Base-by-base conservation (phyloP, 1,140 invertebrate genomes). In the Chironomus striatipennis region DNA sequence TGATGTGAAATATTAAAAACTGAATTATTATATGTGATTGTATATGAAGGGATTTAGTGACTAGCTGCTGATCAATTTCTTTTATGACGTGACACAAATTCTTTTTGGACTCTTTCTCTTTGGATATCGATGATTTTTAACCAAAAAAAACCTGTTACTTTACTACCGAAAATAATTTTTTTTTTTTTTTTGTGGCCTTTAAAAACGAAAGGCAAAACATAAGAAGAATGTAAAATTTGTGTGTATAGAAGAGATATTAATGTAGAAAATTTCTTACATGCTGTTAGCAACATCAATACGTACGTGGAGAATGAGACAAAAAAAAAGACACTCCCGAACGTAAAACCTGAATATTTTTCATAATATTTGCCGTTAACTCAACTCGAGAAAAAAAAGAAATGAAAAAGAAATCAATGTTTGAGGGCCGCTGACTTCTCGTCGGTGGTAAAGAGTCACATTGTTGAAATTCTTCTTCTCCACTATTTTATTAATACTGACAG, bases 1-100 rank as follows among this genome's bases (percentile, higher is more conserved):
- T 57, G 47, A 57, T 57, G 47, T 57, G 47, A 57, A 57, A n/a
- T 57, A 57, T 57, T 57, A 57, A n/a, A n/a, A 57, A 57, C 12
- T 12, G n/a, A 57, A 34, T 34, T 34, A 34, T 34, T 34, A 5
- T 34, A 5, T 34, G 24, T 34, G 24, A 34, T 34, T 34, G 24
- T 34, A 34, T 5, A 5, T 34, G 5, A 34, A 34, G 24, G 24
- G 24, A 57, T n/a, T 57, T 15, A 57, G 47, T n/a, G 12, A 57
- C 12, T 57, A 57, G 47, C 47, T 57, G 12, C 12, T 57, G 47
- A 57, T n/a, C 12, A 57, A 57, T 57, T 12, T 34, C 24, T 34
- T 34, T 34, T 57, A 15, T 57, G 47, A 57, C 47, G 47, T 57
- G 47, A 57, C 47, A 57, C 47, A 57, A 57, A 57, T 57, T 57